phyloP scores from a whole-genome alignment of 2,797 vertebrate genomes.

The Sus cebifrons region DNA sequence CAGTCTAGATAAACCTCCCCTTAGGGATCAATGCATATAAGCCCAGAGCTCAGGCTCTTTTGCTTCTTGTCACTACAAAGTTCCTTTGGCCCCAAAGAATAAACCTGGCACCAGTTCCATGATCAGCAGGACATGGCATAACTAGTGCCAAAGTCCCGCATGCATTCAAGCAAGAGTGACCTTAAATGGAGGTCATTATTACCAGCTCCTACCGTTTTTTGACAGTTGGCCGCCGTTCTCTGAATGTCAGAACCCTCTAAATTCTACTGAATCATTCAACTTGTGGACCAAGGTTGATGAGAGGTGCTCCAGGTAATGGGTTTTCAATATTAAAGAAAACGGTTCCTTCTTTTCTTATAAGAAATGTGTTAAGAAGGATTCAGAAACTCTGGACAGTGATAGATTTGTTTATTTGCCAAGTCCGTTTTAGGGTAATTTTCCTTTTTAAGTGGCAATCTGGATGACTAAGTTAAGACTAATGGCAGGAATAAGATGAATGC shows the following conservation, averaged over 20 bases:
- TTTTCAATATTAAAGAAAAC: conserved; percentile 63
- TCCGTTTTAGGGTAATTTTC: conserved; percentile 79
- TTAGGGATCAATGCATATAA: background rate
- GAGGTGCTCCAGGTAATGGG: conserved; percentile 15
- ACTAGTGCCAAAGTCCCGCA: conserved; percentile 65
- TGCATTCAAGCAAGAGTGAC: conserved; percentile 78
- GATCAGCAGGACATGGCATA: conserved; percentile 67
- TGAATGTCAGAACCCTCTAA: conserved; percentile 77
- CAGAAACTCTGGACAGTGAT: conserved; percentile 77
- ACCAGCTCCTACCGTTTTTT: conserved; percentile 69
- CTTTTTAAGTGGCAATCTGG: conserved; percentile 81
- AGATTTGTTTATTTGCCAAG: conserved; percentile 82
- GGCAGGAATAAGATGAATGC: conserved; percentile 78
- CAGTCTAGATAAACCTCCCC: conserved; percentile 40
- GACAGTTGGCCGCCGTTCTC: conserved; percentile 82
- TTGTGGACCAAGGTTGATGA: conserved; percentile 65
- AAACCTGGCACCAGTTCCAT: conserved; percentile 62
- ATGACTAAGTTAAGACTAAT: conserved; percentile 83
- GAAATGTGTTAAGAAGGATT: conserved; percentile 65
- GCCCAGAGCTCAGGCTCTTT: conserved; percentile 9
- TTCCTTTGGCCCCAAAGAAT: conserved; percentile 62
- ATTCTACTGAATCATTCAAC: conserved; percentile 71
- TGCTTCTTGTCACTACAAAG: conserved; percentile 67
- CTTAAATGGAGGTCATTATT: conserved; percentile 83
- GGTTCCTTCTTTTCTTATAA: conserved; percentile 46